Conservation (phyloP, 2,888 invertebrate genomes). For the Euproctis similis region DNA sequence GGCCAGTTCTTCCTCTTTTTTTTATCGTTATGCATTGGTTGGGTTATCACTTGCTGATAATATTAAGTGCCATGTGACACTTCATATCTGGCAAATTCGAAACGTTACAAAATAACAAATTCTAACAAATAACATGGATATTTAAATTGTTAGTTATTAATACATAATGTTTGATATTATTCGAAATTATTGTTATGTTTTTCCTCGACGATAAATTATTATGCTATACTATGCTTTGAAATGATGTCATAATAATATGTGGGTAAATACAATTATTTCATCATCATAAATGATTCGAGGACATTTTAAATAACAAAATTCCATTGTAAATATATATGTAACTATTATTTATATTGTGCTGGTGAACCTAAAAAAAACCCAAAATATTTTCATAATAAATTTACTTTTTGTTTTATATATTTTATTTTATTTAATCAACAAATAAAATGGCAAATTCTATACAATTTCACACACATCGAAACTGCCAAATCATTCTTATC, state of each 20-base stretch:
- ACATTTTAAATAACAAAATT: slow-evolving; percentile 8
- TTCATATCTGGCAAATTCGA: slow-evolving; percentile 58
- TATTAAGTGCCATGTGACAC: slow-evolving; percentile 67
- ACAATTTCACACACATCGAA: too few relatives aligned
- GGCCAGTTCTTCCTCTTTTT: slow-evolving; percentile 59
- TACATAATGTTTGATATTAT: slow-evolving; percentile 4
- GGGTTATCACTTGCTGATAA: slow-evolving; percentile 68
- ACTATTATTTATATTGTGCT: slow-evolving; percentile 13
- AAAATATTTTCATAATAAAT: slow-evolving; percentile 35
- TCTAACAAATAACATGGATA: background rate
- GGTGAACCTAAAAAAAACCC: slow-evolving; percentile 27
- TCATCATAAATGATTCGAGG: slow-evolving; percentile 13
- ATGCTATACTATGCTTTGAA: slow-evolving; percentile 10
- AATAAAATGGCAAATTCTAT: too few relatives aligned
- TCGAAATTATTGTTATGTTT: slow-evolving; percentile 15
- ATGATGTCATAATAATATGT: slow-evolving; percentile 20
- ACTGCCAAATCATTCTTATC: too few relatives aligned
- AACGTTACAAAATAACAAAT: slow-evolving; percentile 21
- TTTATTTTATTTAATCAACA: too few relatives aligned
- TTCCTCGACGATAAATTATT: slow-evolving; percentile 14
- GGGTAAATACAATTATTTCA: too few relatives aligned
- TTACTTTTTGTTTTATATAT: slow-evolving; percentile 25
- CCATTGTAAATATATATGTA: too few relatives aligned
- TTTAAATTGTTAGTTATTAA: background rate
- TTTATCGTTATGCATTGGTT: slow-evolving; percentile 66